Percentiles rank a stretch among this genome's conserved stretches.
Conservation (phyloP, 2,888 invertebrate genomes). For the Fabriciana adippe region DNA sequence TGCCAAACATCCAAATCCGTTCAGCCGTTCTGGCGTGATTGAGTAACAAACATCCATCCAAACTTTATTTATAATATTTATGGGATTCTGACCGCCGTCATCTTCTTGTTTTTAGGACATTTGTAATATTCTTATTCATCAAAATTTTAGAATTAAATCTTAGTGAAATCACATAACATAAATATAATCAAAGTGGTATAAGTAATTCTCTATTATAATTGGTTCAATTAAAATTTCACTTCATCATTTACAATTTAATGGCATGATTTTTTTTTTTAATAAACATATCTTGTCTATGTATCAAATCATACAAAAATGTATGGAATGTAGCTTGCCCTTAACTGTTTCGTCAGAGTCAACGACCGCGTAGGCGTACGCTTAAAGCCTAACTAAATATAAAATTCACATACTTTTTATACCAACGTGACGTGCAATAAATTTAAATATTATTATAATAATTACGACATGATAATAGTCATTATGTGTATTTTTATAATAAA, state of each 20-base stretch:
- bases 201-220: not conserved
- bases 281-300: not conserved
- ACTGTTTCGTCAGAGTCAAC: constrained; percentile 24
- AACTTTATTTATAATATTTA: no score
- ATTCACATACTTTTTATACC: constrained; percentile 13
- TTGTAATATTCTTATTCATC: no score
- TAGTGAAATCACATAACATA: no score
- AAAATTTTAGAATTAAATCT: no score
- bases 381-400: constrained; percentile 11
- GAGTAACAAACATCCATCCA: no score
- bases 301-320: constrained; percentile 16
- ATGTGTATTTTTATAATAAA: not conserved
- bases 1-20: no score
- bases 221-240: constrained; percentile 1
- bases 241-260: constrained; percentile 6
- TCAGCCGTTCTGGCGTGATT: no score
- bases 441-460: constrained; percentile 4
- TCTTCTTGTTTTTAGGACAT: no score
- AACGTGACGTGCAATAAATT: constrained; percentile 2
- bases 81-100: no score
- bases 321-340: constrained; percentile 20
- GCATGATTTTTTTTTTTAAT: not conserved
- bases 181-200: no score
- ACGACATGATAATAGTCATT: not conserved
- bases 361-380: constrained; percentile 24